Conservation (phyloP, 2,888 invertebrate genomes). For the Leistus spinibarbis region DNA sequence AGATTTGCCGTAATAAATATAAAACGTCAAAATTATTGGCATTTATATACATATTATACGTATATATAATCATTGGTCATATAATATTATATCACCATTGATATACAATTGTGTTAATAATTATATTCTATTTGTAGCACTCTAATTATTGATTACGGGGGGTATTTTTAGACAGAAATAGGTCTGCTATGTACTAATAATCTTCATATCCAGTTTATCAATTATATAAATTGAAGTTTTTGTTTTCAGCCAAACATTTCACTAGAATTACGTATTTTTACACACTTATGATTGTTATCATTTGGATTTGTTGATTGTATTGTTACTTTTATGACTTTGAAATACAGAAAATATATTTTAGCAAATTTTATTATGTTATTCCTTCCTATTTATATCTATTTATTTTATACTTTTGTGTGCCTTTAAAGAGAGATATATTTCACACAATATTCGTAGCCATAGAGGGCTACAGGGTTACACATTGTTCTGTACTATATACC, state of each 20-base stretch:
- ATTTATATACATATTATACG: slow-evolving; percentile 22
- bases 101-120: not conserved
- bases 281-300: slow-evolving; percentile 8
- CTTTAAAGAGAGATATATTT: not conserved
- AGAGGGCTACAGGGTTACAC: no score
- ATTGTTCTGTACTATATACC: no score
- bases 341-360: slow-evolving; percentile 37
- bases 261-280: slow-evolving; percentile 6
- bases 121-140: not conserved
- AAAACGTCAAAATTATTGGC: slow-evolving; percentile 38
- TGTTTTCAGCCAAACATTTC: slow-evolving; percentile 21
- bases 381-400: not conserved
- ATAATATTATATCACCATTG: not conserved
- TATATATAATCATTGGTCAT: not conserved
- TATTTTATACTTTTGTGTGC: not conserved
- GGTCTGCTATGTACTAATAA: not conserved
- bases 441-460: no score
- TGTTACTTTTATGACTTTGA: slow-evolving; percentile 34
- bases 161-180: not conserved
- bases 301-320: slow-evolving; percentile 22
- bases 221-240: not conserved
- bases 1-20: not conserved
- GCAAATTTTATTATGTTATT: slow-evolving; percentile 16
- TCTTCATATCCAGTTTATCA: not conserved
- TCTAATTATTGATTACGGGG: not conserved